Evolutionary conservation across 2,113 vertebrate genomes (phyloP).

Genomic region (Hippolais icterina): DNA sequence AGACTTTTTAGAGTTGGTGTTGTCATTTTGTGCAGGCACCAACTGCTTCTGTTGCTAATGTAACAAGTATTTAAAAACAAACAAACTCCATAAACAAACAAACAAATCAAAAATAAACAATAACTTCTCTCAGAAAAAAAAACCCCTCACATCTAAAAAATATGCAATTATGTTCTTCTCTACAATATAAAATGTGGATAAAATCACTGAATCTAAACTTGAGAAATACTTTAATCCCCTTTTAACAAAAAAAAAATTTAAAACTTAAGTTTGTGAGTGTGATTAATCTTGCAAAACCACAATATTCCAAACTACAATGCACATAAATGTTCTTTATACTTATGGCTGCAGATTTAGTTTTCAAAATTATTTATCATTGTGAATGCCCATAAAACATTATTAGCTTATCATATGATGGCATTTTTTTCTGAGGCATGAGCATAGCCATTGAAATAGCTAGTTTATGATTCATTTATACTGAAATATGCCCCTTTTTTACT

Average conservation of each 20-base stretch:
- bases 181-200: neutral
- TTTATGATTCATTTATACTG: neutral
- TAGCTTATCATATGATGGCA: neutral
- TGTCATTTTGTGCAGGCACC: neutral
- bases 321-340: neutral
- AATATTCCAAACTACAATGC: neutral
- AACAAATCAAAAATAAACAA: neutral
- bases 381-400: neutral
- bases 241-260: neutral
- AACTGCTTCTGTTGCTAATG: neutral
- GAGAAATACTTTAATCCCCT: neutral
- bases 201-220: neutral
- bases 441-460: neutral
- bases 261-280: neutral
- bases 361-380: neutral
- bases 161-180: neutral
- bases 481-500: neutral
- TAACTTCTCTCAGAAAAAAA: neutral
- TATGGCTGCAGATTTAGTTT: neutral
- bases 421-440: neutral
- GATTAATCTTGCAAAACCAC: neutral
- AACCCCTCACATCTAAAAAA: neutral
- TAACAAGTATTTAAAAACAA: neutral
- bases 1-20: neutral
- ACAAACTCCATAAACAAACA: neutral